Percentiles rank a stretch among this genome's conserved stretches.
Evolutionary conservation across 2,888 invertebrate species (phyloP).

Genomic region (Agrenia bidenticulata): DNA sequence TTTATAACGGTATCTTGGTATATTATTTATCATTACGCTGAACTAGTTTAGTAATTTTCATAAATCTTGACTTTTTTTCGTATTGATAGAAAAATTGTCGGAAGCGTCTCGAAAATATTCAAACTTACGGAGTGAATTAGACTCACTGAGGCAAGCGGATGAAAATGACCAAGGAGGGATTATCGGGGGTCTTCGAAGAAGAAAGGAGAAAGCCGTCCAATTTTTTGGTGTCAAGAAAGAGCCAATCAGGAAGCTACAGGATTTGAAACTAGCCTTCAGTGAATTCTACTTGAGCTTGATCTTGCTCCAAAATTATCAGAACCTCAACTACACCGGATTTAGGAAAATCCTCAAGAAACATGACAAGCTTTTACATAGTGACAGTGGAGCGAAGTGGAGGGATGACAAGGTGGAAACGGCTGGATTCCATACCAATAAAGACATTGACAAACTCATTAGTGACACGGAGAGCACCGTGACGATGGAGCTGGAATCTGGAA

Average conservation of each 20-base stretch:
- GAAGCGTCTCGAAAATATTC: constrained; percentile 95
- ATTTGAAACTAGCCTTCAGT: constrained; percentile 94
- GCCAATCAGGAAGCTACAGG: constrained; percentile 80
- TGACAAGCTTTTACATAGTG: constrained; percentile 87
- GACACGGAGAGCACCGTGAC: constrained; percentile 89
- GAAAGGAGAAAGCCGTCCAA: constrained; percentile 53
- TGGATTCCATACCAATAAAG: constrained; percentile 94
- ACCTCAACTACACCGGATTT: constrained; percentile 97
- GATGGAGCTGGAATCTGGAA: constrained; percentile 84
- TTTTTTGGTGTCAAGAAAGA: constrained; percentile 59
- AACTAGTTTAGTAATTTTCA: constrained; percentile 11
- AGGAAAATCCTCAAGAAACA: constrained; percentile 99
- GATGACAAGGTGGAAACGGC: constrained; percentile 88
- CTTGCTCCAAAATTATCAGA: constrained; percentile 96
- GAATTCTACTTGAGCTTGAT: constrained; percentile 98
- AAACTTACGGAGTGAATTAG: constrained; percentile 82
- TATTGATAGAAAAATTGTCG: constrained; percentile 80
- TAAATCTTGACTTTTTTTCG: constrained; percentile 2
- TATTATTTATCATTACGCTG: background rate
- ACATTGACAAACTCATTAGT: constrained; percentile 91
- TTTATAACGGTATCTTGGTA: constrained; percentile 85
- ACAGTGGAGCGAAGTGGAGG: constrained; percentile 87
- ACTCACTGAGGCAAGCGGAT: constrained; percentile 58
- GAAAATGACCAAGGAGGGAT: constrained; percentile 44
- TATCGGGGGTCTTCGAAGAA: constrained; percentile 54